Percentiles rank a stretch among this genome's conserved stretches.
Conservation (phyloP, 2,797 vertebrate genomes). For the Chlorospingus semifuscus region DNA sequence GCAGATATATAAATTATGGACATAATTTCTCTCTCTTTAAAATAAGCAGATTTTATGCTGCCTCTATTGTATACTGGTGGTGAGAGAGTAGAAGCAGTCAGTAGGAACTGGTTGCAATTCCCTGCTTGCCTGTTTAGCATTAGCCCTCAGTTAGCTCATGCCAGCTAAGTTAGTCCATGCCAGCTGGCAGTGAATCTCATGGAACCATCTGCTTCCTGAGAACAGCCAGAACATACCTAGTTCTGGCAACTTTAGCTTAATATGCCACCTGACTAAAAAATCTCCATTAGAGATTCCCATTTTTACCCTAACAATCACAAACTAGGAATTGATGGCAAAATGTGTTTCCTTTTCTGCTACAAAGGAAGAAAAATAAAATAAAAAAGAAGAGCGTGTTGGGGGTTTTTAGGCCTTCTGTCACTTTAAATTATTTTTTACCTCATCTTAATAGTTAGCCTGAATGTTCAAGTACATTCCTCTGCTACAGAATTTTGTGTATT, state of each 20-base stretch:
- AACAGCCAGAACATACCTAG: slow-evolving; percentile 57
- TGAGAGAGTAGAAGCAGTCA: slow-evolving; percentile 4
- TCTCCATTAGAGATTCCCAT: slow-evolving; percentile 15
- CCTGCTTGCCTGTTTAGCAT: slow-evolving; percentile 24
- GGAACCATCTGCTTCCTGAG: slow-evolving; percentile 59
- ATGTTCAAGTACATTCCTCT: not conserved
- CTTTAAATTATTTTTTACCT: not conserved
- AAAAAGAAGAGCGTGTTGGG: not conserved
- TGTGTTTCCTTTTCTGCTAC: not conserved
- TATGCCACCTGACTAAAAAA: slow-evolving; percentile 36
- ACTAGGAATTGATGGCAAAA: not conserved
- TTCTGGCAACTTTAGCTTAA: slow-evolving; percentile 36
- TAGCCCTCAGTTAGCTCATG: not conserved
- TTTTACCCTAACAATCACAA: not conserved
- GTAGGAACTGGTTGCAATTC: slow-evolving; percentile 49
- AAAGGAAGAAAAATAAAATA: not conserved
- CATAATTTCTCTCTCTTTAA: not conserved
- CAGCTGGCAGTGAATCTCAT: slow-evolving; percentile 34
- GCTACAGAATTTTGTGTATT: not conserved
- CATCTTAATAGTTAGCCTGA: not conserved
- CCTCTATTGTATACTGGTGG: not conserved
- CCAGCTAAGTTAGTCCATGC: slow-evolving; percentile 15
- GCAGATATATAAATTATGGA: not conserved
- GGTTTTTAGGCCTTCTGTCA: not conserved
- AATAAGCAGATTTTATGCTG: not conserved